These are phyloP conservation scores for Galeruca laticollis DNA, from an alignment of 2,888 invertebrate species.

Conservation along the genomic window DNA sequence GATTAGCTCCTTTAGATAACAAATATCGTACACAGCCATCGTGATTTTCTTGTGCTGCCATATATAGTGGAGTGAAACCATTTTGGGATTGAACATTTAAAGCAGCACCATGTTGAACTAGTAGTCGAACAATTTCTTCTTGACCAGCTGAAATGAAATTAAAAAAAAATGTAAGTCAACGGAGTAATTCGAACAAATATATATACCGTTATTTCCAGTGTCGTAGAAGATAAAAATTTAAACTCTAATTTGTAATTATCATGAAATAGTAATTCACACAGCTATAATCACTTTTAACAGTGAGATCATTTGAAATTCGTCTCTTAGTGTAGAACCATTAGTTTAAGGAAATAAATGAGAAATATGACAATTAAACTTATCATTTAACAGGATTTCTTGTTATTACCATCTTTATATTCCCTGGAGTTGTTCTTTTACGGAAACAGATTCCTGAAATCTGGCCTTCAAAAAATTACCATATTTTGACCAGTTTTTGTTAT, in stretches of 20 bases:
- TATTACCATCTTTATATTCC: too few relatives aligned
- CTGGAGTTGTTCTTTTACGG: too few relatives aligned
- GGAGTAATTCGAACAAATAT: neutral
- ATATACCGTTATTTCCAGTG: neutral
- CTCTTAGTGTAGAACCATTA: too few relatives aligned
- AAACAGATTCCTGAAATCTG: too few relatives aligned
- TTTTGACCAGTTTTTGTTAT: too few relatives aligned
- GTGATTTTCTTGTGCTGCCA: conserved; percentile 99
- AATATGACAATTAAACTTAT: too few relatives aligned
- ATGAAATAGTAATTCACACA: neutral
- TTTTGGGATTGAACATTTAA: conserved; percentile 97
- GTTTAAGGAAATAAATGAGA: too few relatives aligned
- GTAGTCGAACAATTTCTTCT: conserved; percentile 90
- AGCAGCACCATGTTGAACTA: conserved; percentile 91
- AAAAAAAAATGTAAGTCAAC: conserved; percentile 23
- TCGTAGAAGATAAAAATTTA: neutral
- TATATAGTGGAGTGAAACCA: conserved; percentile 98
- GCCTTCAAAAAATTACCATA: too few relatives aligned
- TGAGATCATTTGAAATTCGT: too few relatives aligned
- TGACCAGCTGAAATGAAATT: conserved; percentile 80
- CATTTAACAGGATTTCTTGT: too few relatives aligned
- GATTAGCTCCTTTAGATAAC: conserved; percentile 93
- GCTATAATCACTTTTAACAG: too few relatives aligned
- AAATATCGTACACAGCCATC: conserved; percentile 93
- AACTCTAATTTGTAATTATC: too few relatives aligned